These are phyloP conservation scores for Penelope pileata DNA, from an alignment of 2,113 vertebrate genomes.

Conservation along the genomic window DNA sequence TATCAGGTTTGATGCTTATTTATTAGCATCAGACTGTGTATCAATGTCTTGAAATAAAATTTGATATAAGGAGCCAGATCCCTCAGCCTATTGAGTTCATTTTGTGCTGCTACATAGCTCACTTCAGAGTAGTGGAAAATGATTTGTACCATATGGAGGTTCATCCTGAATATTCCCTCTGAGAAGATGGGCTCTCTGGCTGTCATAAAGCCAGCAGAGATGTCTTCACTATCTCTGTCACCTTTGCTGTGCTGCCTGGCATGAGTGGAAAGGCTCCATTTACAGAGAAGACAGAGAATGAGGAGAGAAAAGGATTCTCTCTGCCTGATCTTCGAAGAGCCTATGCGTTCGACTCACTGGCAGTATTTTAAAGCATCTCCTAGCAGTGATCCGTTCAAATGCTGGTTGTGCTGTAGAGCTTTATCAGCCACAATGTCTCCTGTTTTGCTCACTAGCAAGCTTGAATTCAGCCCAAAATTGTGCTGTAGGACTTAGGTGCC, in stretches of 20 bases:
- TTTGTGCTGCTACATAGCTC: slow-evolving; percentile 24
- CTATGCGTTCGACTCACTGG: neutral
- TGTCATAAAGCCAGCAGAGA: slow-evolving; percentile 13
- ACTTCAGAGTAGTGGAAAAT: slow-evolving; percentile 24
- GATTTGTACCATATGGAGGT: slow-evolving; percentile 39
- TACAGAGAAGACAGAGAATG: neutral
- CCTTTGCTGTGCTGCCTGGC: neutral
- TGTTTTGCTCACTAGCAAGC: neutral
- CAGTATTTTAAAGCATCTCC: slow-evolving; percentile 32
- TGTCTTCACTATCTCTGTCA: slow-evolving; percentile 15
- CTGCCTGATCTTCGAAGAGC: neutral
- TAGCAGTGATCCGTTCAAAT: neutral
- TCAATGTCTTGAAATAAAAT: neutral
- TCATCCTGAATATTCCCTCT: slow-evolving; percentile 13
- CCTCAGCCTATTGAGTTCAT: slow-evolving; percentile 4
- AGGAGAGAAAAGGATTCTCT: neutral
- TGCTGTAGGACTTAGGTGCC: neutral
- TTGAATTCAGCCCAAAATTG: neutral
- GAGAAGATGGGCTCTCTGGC: neutral
- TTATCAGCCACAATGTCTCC: rapidly evolving
- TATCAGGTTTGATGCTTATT: neutral
- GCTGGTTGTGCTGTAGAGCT: rapidly evolving
- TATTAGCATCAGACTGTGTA: neutral
- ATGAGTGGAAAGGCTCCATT: neutral
- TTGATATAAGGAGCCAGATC: neutral